Base-by-base conservation (phyloP, 1,140 invertebrate species). In the Drosophila punjabiensis region DNA sequence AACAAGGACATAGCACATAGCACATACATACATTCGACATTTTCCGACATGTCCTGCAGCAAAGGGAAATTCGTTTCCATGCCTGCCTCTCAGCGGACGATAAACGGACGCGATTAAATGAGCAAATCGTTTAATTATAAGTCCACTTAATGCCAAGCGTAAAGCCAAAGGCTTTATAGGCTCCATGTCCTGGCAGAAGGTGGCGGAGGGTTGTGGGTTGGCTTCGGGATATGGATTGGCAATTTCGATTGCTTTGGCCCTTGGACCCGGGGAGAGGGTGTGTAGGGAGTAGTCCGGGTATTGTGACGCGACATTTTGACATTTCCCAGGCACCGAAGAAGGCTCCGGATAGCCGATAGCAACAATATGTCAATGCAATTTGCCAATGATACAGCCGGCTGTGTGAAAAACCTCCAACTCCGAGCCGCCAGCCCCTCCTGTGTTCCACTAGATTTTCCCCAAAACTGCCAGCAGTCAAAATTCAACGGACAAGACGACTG, bases 101-200 rank as follows among this genome's bases (percentile, higher is more conserved):
- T 90, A 90, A 86, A 86, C 79, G 66, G 71, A 86, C 74, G 71
- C 79, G 86, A 91, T 90, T 91, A 86, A 91, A 80, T 79, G 82
- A 69, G 65, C 71, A 90, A 91, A 91, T 85, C 87, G 87, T 91
- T 90, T 90, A 90, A 90, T 90, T 90, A 90, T 90, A 89, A 90
- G 76, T 82, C 84, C 86, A 82, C 82, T 89, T 89, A 89, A 90
- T 82, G 82, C 69, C 65, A n/a, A 56, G 63, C 60, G 63, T 70
- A 89, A 89, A 73, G 81, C 85, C 78, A 55, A 79, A 64, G 87
- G 86, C 76, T 90, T 85, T 68, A 77, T 61, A 24, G 45, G 33
- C 75, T 52, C 56, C 68, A 77, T 66, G 62, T 65, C 24, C 60
- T 45, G 52, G 33, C 41, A 33, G 4, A 33, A 30, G 53, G 53